phyloP scores from a whole-genome alignment of 2,797 vertebrate species.

The Miichthys miiuy region DNA sequence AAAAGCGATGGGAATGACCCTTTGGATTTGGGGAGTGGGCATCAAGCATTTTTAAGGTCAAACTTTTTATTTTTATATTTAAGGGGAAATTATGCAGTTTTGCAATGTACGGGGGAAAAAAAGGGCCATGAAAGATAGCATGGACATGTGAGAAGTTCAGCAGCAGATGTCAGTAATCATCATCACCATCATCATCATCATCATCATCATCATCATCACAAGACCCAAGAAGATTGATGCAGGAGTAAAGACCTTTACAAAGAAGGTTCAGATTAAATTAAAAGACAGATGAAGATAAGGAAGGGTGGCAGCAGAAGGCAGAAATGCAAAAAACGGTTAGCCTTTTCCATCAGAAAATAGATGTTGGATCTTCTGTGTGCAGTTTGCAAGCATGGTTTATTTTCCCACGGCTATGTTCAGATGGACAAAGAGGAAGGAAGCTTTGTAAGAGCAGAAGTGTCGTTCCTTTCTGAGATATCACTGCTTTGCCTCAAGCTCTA shows the following conservation, averaged over 20 bases:
- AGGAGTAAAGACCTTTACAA: constrained; percentile 49
- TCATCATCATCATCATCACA: constrained; percentile 40
- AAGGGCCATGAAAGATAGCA: constrained; percentile 39
- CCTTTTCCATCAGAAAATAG: constrained; percentile 77
- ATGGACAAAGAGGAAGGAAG: constrained; percentile 71
- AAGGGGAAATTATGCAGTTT: background rate
- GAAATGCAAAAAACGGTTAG: constrained; percentile 59
- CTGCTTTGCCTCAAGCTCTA: constrained; percentile 50
- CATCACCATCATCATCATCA: constrained; percentile 37
- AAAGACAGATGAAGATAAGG: constrained; percentile 67
- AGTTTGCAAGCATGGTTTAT: constrained; percentile 61
- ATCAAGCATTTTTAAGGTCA: background rate
- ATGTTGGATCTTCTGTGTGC: constrained; percentile 68
- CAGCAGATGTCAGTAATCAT: constrained; percentile 50
- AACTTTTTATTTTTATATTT: background rate
- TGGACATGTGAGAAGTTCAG: constrained; percentile 37
- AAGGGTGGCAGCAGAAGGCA: constrained; percentile 56
- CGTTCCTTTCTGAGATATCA: constrained; percentile 48
- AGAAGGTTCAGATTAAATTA: constrained; percentile 60
- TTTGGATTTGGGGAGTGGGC: constrained; percentile 2
- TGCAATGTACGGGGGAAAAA: constrained; percentile 11
- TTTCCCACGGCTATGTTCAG: constrained; percentile 70
- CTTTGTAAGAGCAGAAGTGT: constrained; percentile 79
- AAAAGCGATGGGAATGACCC: constrained; percentile 1
- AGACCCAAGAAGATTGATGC: constrained; percentile 41